phyloP scores from a whole-genome alignment of 2,888 invertebrate genomes.

The Sminthurides aquaticus region DNA sequence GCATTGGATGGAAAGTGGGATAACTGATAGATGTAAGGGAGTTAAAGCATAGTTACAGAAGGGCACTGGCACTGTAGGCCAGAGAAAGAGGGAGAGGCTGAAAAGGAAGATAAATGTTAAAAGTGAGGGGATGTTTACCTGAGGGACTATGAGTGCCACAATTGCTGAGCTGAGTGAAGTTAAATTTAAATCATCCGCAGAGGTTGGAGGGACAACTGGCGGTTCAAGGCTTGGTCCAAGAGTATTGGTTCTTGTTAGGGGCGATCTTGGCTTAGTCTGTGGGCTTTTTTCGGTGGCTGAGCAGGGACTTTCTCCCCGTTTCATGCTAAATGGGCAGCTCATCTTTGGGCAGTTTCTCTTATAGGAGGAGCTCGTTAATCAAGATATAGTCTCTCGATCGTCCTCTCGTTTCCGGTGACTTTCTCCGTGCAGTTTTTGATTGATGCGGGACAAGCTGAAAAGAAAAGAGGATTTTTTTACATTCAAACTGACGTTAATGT shows the following conservation, averaged over 20 bases:
- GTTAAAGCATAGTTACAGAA: no score
- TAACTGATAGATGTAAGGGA: no score
- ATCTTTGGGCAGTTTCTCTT: no score
- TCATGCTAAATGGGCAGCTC: constrained; percentile 41
- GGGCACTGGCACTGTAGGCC: no score
- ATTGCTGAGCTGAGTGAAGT: constrained; percentile 75
- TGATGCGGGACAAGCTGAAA: constrained; percentile 2
- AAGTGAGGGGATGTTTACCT: constrained; percentile 66
- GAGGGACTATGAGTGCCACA: constrained; percentile 69
- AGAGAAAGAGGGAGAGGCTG: no score
- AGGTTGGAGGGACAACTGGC: constrained; percentile 1
- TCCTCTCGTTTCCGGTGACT: background rate
- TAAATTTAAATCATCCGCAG: constrained; percentile 54
- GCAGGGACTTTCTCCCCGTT: background rate
- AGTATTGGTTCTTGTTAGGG: constrained; percentile 13
- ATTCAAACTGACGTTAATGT: background rate
- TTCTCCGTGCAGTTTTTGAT: background rate
- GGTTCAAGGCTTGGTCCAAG: constrained; percentile 10
- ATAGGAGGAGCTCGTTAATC: background rate
- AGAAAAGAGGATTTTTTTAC: background rate
- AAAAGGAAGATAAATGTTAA: no score
- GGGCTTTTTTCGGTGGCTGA: background rate
- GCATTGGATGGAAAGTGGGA: no score
- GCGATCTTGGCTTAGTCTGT: constrained; percentile 5
- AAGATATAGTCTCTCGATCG: background rate